A percentile compares a stretch with the other conserved stretches of the same genome.
These are phyloP conservation scores for Sebastes schlegelii DNA, from an alignment of 2,113 vertebrate genomes.

Conservation along the genomic window DNA sequence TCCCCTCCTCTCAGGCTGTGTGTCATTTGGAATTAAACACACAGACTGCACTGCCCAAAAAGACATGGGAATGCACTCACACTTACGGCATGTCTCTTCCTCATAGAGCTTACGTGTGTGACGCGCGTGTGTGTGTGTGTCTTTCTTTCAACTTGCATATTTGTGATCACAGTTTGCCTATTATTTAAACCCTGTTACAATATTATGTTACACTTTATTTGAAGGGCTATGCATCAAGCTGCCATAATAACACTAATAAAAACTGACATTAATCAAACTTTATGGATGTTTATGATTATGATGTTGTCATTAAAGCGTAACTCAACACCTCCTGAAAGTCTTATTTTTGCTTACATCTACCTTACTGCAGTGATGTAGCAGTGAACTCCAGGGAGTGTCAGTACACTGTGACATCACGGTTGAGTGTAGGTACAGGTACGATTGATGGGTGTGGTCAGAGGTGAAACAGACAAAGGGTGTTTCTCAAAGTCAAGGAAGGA, in stretches of 20 bases:
- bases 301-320: not conserved
- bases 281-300: not conserved
- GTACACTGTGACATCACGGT: not conserved
- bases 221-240: not conserved
- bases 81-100: conserved; percentile 34
- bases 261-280: conserved; percentile 1
- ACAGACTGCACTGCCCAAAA: conserved; percentile 56
- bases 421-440: not conserved
- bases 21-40: conserved; percentile 76
- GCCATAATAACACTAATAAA: not conserved
- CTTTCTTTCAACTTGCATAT: not conserved
- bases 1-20: conserved; percentile 37
- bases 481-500: too few species aligned
- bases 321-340: not conserved
- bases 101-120: conserved; percentile 2
- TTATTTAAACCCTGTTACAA: not conserved
- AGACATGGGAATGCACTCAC: conserved; percentile 79
- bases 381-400: not conserved
- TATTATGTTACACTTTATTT: not conserved
- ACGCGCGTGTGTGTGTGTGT: conserved; percentile 11
- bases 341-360: not conserved
- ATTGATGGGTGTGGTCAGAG: not conserved
- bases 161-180: not conserved
- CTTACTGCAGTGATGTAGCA: not conserved
- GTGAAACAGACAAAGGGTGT: not conserved